Percentiles rank a stretch among this genome's conserved stretches.
These are phyloP conservation scores for Eidolon helvum DNA, from an alignment of 2,113 vertebrate species.

Conservation along the genomic window DNA sequence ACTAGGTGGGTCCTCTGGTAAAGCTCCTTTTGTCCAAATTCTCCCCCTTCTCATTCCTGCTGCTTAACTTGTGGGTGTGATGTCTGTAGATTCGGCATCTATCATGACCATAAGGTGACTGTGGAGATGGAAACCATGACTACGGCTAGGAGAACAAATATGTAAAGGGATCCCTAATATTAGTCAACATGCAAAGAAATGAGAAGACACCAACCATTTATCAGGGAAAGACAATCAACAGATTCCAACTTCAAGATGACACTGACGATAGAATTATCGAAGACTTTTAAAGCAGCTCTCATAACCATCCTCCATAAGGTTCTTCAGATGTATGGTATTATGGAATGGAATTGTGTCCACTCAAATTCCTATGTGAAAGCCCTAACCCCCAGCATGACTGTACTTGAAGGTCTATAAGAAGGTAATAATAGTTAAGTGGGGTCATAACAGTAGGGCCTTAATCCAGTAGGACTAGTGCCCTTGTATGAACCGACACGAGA, in stretches of 20 bases:
- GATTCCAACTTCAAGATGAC: not conserved
- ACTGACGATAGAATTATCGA: not conserved
- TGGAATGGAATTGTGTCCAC: not conserved
- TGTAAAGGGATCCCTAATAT: not conserved
- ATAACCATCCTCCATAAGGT: not conserved
- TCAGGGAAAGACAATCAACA: not conserved
- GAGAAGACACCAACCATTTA: not conserved
- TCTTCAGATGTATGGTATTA: not conserved
- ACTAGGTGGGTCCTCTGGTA: not conserved
- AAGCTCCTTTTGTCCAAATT: not conserved
- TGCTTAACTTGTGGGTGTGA: not conserved
- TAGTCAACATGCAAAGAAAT: not conserved
- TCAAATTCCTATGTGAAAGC: not conserved
- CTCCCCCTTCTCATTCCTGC: not conserved
- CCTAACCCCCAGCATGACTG: not conserved
- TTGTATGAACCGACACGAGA: not conserved
- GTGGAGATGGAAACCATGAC: not conserved
- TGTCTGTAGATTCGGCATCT: not conserved
- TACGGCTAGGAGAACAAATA: not conserved
- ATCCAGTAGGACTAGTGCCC: not conserved
- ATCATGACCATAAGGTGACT: not conserved
- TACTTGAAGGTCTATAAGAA: not conserved
- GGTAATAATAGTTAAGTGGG: not conserved
- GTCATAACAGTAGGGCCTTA: not conserved
- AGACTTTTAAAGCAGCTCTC: not conserved